Conservation (phyloP, 2,888 invertebrate genomes). For the Diplolepis rosae region DNA sequence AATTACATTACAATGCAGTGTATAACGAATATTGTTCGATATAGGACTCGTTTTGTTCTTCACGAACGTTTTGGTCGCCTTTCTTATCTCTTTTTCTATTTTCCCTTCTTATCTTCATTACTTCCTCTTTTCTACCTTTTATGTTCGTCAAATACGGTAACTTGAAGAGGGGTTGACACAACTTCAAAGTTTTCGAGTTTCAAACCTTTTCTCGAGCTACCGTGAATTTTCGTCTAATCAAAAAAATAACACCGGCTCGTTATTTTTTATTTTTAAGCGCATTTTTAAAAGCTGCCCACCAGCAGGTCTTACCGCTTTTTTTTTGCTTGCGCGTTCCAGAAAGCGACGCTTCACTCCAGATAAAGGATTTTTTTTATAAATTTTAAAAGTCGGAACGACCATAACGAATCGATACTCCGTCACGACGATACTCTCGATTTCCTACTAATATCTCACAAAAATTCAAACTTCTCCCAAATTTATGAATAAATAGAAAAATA, state of each 20-base stretch:
- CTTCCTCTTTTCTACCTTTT: slow-evolving; percentile 5
- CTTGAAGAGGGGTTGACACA: background rate
- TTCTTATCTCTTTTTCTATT: slow-evolving; percentile 35
- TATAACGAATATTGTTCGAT: slow-evolving; percentile 57
- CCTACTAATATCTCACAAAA: background rate
- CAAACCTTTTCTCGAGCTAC: slow-evolving; percentile 9
- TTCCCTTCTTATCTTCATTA: slow-evolving; percentile 29
- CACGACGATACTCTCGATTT: slow-evolving; percentile 5
- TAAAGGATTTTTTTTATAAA: slow-evolving; percentile 16
- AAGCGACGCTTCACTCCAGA: background rate
- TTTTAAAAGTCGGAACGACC: background rate
- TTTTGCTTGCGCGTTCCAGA: slow-evolving; percentile 19
- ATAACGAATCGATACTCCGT: background rate
- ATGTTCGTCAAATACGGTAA: slow-evolving; percentile 7
- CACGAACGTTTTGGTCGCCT: slow-evolving; percentile 30
- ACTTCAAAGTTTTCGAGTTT: background rate
- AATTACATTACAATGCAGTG: slow-evolving; percentile 64
- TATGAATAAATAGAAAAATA: no score
- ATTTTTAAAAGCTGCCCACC: slow-evolving; percentile 48
- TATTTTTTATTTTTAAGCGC: slow-evolving; percentile 16
- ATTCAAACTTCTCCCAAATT: slow-evolving; percentile 13
- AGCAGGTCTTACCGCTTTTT: slow-evolving; percentile 49
- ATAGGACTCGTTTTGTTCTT: slow-evolving; percentile 47
- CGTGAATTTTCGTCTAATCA: background rate
- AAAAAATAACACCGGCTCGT: slow-evolving; percentile 26